A percentile compares a stretch with the other conserved stretches of the same genome.
Conservation (phyloP, 2,888 invertebrate species). For the Anagyrus pseudococci region DNA sequence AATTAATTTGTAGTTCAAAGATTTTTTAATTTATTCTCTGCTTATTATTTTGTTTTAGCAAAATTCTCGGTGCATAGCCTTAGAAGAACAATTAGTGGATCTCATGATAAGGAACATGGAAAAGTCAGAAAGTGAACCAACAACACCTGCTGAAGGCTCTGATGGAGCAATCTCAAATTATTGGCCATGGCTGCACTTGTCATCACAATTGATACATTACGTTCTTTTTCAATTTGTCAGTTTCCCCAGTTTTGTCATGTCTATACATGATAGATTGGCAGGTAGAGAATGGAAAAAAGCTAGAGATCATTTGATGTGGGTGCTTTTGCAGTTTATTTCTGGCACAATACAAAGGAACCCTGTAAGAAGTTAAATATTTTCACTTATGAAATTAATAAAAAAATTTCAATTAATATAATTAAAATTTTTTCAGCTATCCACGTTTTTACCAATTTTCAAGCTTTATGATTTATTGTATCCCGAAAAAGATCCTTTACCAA, state of each 20-base stretch:
- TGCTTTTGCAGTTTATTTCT: slow-evolving; percentile 94
- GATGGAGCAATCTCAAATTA: slow-evolving; percentile 73
- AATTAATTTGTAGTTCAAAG: background rate
- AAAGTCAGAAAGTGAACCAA: slow-evolving; percentile 74
- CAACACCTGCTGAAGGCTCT: slow-evolving; percentile 65
- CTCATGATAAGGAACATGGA: slow-evolving; percentile 92
- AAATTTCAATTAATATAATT: slow-evolving; percentile 5
- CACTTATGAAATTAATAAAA: slow-evolving; percentile 41
- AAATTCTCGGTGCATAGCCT: slow-evolving; percentile 81
- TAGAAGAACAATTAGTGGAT: slow-evolving; percentile 93
- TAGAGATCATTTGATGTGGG: slow-evolving; percentile 99
- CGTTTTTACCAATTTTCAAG: slow-evolving; percentile 88
- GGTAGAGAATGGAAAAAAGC: slow-evolving; percentile 86
- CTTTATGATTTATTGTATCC: slow-evolving; percentile 92
- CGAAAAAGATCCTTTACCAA: slow-evolving; percentile 84
- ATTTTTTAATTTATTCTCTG: background rate
- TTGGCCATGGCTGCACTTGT: slow-evolving; percentile 91
- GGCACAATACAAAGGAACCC: slow-evolving; percentile 96
- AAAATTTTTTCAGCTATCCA: slow-evolving; percentile 68
- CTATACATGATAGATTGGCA: slow-evolving; percentile 80
- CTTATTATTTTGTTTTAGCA: slow-evolving; percentile 66
- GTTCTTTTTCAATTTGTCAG: slow-evolving; percentile 93
- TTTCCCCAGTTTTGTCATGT: slow-evolving; percentile 90
- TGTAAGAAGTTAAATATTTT: slow-evolving; percentile 60
- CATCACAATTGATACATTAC: slow-evolving; percentile 93